phyloP scores from a whole-genome alignment of 2,888 invertebrate genomes.

The Hemicrepidius hirtus region DNA sequence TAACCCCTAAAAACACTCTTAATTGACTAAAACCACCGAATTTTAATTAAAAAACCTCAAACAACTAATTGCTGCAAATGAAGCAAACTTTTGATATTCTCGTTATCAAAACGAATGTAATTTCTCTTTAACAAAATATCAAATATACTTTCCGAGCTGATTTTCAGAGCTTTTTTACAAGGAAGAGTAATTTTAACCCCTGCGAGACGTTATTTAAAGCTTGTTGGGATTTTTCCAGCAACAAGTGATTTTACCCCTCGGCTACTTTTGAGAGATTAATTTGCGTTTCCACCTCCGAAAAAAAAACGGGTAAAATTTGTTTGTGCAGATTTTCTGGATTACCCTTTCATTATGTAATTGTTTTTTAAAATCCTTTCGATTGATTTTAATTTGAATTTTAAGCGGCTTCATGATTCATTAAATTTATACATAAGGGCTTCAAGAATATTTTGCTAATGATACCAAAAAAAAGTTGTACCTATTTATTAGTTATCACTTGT shows the following conservation, averaged over 20 bases:
- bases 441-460: not conserved
- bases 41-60: constrained; percentile 64
- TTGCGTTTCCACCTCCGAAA: constrained; percentile 41
- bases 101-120: not conserved
- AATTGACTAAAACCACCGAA: constrained; percentile 61
- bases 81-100: constrained; percentile 42
- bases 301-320: constrained; percentile 40
- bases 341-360: not conserved
- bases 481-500: constrained; percentile 5
- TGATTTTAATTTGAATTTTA: not conserved
- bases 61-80: constrained; percentile 60
- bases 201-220: constrained; percentile 45
- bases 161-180: constrained; percentile 53
- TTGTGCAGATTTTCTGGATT: constrained; percentile 41
- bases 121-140: constrained; percentile 1
- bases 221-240: constrained; percentile 59
- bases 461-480: not conserved
- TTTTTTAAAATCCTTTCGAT: not conserved
- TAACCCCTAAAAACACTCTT: constrained; percentile 50
- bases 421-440: constrained; percentile 4
- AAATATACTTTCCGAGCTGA: constrained; percentile 43
- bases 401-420: not conserved
- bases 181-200: constrained; percentile 43
- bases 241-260: constrained; percentile 62
- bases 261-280: constrained; percentile 56